A percentile compares a stretch with the other conserved stretches of the same genome.
Conservation (phyloP, 2,113 vertebrate genomes). For the Nycticorax nycticorax region DNA sequence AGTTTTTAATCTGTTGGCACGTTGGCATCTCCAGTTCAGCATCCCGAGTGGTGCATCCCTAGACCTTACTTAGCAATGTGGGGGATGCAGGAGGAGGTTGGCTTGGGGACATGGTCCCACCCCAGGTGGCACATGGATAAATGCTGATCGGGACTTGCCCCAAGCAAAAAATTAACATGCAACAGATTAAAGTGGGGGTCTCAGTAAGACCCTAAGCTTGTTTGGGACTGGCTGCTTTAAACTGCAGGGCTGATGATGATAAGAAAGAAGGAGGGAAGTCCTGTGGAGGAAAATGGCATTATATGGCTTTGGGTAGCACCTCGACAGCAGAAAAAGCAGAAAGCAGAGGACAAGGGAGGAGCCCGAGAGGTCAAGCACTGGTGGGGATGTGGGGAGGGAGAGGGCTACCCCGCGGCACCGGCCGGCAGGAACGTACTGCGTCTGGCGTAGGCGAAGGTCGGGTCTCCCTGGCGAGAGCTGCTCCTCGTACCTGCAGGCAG, state of each 20-base stretch:
- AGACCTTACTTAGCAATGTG: neutral
- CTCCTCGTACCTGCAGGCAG: conserved; percentile 79
- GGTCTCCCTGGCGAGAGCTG: neutral
- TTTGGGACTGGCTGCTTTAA: neutral
- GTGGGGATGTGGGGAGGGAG: neutral
- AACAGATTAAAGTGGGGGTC: neutral
- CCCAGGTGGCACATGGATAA: neutral
- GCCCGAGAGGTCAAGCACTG: accelerated
- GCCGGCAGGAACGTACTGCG: neutral
- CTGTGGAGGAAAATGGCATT: neutral
- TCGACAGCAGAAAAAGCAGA: neutral
- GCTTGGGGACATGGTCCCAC: accelerated
- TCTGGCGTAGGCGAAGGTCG: neutral
- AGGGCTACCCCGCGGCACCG: accelerated
- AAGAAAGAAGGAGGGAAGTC: neutral
- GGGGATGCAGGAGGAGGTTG: neutral
- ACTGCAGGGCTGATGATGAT: neutral
- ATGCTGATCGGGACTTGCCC: neutral
- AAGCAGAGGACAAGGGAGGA: neutral
- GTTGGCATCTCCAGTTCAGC: neutral
- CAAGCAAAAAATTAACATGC: neutral
- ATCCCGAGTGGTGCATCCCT: neutral
- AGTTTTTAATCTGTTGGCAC: neutral
- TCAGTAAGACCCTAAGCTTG: neutral
- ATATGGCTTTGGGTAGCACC: neutral